phyloP scores from a whole-genome alignment of 2,113 vertebrate species.

The Elachura formosa region DNA sequence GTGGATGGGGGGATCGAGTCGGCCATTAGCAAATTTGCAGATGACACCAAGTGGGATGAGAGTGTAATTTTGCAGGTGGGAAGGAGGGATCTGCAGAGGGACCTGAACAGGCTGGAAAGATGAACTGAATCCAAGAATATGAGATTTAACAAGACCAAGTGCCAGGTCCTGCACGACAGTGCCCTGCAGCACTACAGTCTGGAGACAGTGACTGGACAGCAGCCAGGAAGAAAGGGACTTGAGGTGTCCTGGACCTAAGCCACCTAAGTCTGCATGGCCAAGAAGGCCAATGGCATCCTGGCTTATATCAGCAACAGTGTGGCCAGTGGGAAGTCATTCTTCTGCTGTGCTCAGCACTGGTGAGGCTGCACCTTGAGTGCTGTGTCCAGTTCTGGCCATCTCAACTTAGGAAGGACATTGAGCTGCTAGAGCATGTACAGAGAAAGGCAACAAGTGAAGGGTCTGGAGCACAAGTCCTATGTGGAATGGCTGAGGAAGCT shows the following conservation, averaged over 20 bases:
- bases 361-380: background rate
- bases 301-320: background rate
- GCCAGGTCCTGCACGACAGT: background rate
- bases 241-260: background rate
- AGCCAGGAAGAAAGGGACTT: background rate
- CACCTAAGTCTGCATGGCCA: background rate
- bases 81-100: background rate
- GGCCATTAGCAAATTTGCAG: background rate
- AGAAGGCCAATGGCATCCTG: background rate
- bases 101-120: background rate
- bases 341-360: background rate
- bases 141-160: background rate
- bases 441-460: background rate
- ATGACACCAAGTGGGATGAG: background rate
- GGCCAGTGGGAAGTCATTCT: background rate
- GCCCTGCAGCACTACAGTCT: background rate
- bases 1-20: background rate
- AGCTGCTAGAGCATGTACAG: background rate
- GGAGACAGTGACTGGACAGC: background rate
- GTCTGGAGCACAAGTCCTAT: background rate
- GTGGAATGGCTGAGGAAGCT: fast-evolving
- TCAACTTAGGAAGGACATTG: background rate
- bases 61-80: background rate
- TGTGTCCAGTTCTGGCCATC: no score
- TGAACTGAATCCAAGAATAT: background rate